Evolutionary conservation across 2,888 invertebrate species (phyloP).

Genomic region (Exocentrus adspersus): DNA sequence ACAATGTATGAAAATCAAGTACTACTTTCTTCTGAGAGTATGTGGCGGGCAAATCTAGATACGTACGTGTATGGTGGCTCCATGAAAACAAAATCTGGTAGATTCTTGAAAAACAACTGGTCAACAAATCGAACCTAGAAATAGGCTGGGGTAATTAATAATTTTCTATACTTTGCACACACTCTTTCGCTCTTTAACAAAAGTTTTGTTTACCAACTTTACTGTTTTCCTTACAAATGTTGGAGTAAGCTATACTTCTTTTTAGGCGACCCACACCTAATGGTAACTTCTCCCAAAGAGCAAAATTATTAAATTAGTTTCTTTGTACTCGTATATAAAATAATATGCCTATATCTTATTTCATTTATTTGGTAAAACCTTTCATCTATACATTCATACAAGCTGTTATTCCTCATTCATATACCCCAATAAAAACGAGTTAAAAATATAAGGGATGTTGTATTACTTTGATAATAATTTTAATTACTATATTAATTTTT

Average conservation of each 20-base stretch:
- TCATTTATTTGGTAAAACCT: conserved; percentile 30
- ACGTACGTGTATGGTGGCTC: conserved; percentile 64
- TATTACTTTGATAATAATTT: too few relatives aligned
- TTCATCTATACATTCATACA: conserved; percentile 37
- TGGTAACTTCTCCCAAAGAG: conserved; percentile 56
- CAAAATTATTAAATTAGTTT: conserved; percentile 56
- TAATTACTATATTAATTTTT: too few relatives aligned
- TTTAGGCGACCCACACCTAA: conserved; percentile 44
- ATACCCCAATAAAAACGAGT: conserved; percentile 49
- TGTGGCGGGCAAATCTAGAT: conserved; percentile 61
- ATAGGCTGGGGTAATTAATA: conserved; percentile 73
- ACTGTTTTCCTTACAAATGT: conserved; percentile 33
- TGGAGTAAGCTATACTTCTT: conserved; percentile 34
- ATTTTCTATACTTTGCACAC: conserved; percentile 66
- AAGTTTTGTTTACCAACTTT: conserved; percentile 43
- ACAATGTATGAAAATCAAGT: not conserved
- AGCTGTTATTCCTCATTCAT: conserved; percentile 43
- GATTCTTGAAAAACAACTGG: conserved; percentile 62
- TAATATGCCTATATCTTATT: conserved; percentile 37
- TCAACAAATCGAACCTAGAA: conserved; percentile 68
- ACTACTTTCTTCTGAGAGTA: conserved; percentile 42
- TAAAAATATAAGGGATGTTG: conserved; percentile 21
- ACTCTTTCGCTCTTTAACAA: conserved; percentile 60
- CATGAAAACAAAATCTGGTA: conserved; percentile 55
- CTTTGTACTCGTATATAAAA: conserved; percentile 44